Percentiles rank a stretch among this genome's conserved stretches.
phyloP scores from a whole-genome alignment of 2,113 vertebrate species.

The Cettia cetti region DNA sequence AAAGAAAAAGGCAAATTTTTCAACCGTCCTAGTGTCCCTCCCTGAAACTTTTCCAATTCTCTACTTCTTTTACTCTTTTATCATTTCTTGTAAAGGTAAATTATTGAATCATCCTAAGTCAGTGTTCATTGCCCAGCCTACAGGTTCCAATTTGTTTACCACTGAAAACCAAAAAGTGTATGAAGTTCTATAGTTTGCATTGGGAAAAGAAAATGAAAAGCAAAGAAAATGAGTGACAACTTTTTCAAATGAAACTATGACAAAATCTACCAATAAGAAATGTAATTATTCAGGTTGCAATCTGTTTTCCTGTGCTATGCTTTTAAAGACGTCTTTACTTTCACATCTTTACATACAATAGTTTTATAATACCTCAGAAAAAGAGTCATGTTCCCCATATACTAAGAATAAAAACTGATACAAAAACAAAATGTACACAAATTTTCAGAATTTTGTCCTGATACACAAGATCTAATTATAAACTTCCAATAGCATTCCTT shows the following conservation, averaged over 20 bases:
- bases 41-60: not conserved
- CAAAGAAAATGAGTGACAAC: accelerated
- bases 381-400: not conserved
- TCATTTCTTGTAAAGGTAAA: not conserved
- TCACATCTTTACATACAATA: not conserved
- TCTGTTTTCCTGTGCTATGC: not conserved
- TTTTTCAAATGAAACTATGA: not conserved
- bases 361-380: not conserved
- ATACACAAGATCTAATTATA: not conserved
- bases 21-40: not conserved
- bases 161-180: not conserved
- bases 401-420: not conserved
- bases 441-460: not conserved
- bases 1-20: not conserved
- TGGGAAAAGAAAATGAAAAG: not conserved
- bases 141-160: not conserved
- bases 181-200: not conserved
- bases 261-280: not conserved
- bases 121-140: not conserved
- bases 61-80: not conserved
- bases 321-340: not conserved
- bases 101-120: not conserved
- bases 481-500: not conserved
- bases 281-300: not conserved
- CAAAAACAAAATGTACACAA: not conserved